Evolutionary conservation across 1,140 invertebrate genomes (phyloP).

Genomic region (Pinna nobilis): DNA sequence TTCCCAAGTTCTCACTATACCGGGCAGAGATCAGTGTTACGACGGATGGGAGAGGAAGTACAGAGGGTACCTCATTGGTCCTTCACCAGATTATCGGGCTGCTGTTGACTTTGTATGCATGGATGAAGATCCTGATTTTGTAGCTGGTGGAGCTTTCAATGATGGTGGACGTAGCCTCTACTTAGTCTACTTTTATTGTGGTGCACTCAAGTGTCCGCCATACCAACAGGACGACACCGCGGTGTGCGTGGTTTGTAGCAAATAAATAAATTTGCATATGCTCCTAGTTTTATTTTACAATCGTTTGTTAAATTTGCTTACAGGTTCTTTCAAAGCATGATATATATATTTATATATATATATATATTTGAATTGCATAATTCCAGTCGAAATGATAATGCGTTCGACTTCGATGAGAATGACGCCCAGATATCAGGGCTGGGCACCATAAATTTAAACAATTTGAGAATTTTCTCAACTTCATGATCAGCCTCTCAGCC

Average conservation of each 20-base stretch:
- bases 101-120: slow-evolving; percentile 48
- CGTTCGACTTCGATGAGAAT: too few species aligned
- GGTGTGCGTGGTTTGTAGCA: slow-evolving; percentile 26
- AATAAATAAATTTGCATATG: too few species aligned
- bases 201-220: slow-evolving; percentile 35
- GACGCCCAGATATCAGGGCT: too few species aligned
- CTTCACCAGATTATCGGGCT: slow-evolving; percentile 6
- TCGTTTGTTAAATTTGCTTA: too few species aligned
- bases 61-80: slow-evolving; percentile 47
- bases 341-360: too few species aligned
- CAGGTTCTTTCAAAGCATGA: too few species aligned
- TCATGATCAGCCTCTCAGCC: too few species aligned
- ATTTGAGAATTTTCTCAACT: too few species aligned
- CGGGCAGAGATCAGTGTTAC: slow-evolving; percentile 46
- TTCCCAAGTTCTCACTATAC: slow-evolving; percentile 47
- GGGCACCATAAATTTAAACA: too few species aligned
- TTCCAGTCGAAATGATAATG: too few species aligned
- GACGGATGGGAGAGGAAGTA: slow-evolving; percentile 49
- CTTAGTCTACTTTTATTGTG: slow-evolving; percentile 35
- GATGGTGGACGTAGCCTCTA: slow-evolving; percentile 48
- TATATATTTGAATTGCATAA: too few species aligned
- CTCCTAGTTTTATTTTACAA: too few species aligned
- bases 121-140: slow-evolving; percentile 44
- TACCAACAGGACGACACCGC: slow-evolving; percentile 32
- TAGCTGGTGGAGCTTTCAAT: slow-evolving; percentile 21